Conservation (phyloP, 2,113 vertebrate species). For the Cercopithecus mona region DNA sequence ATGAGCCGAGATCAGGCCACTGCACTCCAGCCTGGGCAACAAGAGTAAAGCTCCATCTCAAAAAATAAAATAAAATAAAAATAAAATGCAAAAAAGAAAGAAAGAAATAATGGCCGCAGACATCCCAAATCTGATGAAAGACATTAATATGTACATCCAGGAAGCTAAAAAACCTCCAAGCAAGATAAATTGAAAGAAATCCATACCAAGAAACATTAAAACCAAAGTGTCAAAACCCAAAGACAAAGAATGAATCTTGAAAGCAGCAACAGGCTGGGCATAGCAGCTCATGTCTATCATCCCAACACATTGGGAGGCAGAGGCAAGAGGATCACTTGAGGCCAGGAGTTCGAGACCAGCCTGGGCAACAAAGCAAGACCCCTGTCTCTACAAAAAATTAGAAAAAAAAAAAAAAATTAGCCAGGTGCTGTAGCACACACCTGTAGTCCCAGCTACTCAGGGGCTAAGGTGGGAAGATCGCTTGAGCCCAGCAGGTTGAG, state of each 20-base stretch:
- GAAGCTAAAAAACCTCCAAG: neutral
- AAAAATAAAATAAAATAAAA: no score
- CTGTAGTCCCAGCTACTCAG: neutral
- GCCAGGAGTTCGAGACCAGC: neutral
- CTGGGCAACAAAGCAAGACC: neutral
- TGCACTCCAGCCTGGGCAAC: no score
- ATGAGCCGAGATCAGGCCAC: no score
- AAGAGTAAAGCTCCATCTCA: no score
- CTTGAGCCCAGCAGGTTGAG: neutral
- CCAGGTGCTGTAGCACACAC: neutral
- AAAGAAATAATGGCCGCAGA: no score
- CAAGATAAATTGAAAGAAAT: neutral
- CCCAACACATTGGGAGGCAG: neutral
- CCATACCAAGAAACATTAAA: neutral
- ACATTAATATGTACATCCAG: neutral
- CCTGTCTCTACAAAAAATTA: neutral
- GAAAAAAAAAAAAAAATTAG: neutral
- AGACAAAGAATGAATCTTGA: neutral
- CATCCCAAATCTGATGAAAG: neutral
- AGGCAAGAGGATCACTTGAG: neutral
- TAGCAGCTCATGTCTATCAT: neutral
- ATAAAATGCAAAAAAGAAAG: no score
- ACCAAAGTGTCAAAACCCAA: neutral
- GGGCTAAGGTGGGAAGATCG: neutral
- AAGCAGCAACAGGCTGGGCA: neutral